Percentiles rank a stretch among this genome's conserved stretches.
phyloP scores from a whole-genome alignment of 2,113 vertebrate genomes.

The Camelus bactrianus region DNA sequence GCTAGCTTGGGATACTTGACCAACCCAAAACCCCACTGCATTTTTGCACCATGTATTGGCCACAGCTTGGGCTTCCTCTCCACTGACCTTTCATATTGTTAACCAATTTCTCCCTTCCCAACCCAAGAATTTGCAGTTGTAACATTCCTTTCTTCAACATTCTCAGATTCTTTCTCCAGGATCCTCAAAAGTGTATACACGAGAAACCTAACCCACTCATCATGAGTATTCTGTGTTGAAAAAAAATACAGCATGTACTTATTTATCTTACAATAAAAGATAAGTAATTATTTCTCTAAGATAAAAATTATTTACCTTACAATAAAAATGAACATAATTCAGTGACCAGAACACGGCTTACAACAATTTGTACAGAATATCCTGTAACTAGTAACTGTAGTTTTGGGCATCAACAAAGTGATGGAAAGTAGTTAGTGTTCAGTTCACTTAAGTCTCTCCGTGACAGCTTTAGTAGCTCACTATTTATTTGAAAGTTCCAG shows the following conservation, averaged over 20 bases:
- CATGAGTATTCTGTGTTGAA: neutral
- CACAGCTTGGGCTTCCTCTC: neutral
- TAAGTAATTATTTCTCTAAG: too few species aligned
- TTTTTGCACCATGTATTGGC: neutral
- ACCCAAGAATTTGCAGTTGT: neutral
- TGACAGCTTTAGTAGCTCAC: neutral
- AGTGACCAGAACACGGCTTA: neutral
- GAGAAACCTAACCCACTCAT: neutral
- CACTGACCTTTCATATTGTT: neutral
- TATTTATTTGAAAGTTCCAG: neutral
- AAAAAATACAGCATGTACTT: neutral
- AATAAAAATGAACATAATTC: neutral
- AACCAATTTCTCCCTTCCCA: conserved; percentile 2
- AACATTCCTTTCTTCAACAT: neutral
- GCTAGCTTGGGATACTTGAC: conserved; percentile 57
- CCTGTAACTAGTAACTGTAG: neutral
- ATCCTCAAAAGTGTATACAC: neutral
- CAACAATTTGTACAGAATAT: neutral
- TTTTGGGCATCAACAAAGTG: neutral
- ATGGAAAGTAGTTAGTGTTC: neutral
- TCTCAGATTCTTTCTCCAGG: neutral
- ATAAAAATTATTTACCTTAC: neutral
- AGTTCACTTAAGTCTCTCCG: neutral
- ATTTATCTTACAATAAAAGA: neutral
- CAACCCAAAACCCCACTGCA: neutral